A percentile compares a stretch with the other conserved stretches of the same genome.
These are phyloP conservation scores for Margarornis squamiger DNA, from an alignment of 2,797 vertebrate species.

Conservation along the genomic window DNA sequence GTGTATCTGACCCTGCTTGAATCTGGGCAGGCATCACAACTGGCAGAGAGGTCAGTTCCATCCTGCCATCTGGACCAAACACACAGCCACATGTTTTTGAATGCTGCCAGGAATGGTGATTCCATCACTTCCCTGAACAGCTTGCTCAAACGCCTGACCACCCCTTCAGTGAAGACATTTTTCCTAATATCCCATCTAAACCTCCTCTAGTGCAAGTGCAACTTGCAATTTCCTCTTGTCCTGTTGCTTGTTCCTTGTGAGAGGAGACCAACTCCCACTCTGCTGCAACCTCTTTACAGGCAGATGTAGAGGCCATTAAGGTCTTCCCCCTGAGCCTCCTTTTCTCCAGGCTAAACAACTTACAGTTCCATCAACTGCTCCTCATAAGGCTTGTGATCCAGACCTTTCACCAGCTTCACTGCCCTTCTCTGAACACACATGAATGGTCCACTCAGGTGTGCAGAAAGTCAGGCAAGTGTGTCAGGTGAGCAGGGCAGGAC, in stretches of 20 bases:
- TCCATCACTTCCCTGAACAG: background rate
- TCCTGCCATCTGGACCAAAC: background rate
- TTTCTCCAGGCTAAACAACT: background rate
- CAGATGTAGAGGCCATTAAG: background rate
- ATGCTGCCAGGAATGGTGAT: background rate
- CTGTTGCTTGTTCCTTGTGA: background rate
- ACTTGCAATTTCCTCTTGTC: background rate
- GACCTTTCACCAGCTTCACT: background rate
- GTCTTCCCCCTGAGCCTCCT: background rate
- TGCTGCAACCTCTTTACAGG: background rate
- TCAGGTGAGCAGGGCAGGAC: background rate
- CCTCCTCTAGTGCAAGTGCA: background rate
- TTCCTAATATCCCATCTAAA: background rate
- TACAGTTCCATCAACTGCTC: background rate
- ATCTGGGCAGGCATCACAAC: rapidly evolving
- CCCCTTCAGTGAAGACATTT: background rate
- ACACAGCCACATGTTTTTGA: too few species aligned
- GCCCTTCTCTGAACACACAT: background rate
- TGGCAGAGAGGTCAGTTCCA: background rate
- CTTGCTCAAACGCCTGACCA: background rate
- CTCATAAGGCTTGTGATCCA: background rate
- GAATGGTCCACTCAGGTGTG: too few species aligned
- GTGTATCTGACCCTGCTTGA: background rate
- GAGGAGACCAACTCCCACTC: too few species aligned
- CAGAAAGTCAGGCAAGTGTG: background rate